A percentile compares a stretch with the other conserved stretches of the same genome.
phyloP scores from a whole-genome alignment of 2,113 vertebrate genomes.

The Cryptotis parvus region DNA sequence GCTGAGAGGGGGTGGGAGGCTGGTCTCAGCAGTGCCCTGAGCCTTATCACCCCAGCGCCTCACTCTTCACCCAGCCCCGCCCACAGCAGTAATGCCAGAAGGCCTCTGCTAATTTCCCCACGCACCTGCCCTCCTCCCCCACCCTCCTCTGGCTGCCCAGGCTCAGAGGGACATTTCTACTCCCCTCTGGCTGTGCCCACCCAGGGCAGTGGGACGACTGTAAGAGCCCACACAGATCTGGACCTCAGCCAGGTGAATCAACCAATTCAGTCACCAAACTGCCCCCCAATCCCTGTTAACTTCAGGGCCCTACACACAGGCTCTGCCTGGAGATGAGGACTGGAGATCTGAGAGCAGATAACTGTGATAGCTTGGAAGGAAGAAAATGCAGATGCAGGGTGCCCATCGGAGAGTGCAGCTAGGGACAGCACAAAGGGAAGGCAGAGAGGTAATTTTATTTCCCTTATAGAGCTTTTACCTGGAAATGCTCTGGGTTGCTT shows the following conservation, averaged over 20 bases:
- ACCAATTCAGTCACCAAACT: conserved; percentile 1
- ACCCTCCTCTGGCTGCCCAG: conserved; percentile 70
- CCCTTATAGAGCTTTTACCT: neutral
- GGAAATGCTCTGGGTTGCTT: neutral
- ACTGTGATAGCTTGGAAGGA: neutral
- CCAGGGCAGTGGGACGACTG: conserved; percentile 32
- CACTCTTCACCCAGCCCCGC: conserved; percentile 71
- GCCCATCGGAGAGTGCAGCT: neutral
- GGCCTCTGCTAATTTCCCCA: conserved; percentile 81
- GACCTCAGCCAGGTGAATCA: conserved; percentile 5
- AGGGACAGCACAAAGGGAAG: neutral
- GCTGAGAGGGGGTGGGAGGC: no score
- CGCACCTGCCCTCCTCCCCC: conserved; percentile 76
- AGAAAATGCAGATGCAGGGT: neutral
- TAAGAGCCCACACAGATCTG: conserved; percentile 49
- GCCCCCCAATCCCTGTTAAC: neutral
- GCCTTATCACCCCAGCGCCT: conserved; percentile 74
- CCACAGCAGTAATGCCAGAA: conserved; percentile 80
- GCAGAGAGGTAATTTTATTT: neutral
- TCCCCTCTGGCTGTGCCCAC: conserved; percentile 34
- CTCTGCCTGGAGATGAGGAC: no score
- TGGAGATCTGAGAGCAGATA: neutral
- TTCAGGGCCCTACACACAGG: neutral
- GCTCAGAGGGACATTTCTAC: conserved; percentile 52
- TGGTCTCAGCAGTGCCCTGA: no score